Base-by-base conservation (phyloP, 2,888 invertebrate species). In the Megastigmus dorsalis region DNA sequence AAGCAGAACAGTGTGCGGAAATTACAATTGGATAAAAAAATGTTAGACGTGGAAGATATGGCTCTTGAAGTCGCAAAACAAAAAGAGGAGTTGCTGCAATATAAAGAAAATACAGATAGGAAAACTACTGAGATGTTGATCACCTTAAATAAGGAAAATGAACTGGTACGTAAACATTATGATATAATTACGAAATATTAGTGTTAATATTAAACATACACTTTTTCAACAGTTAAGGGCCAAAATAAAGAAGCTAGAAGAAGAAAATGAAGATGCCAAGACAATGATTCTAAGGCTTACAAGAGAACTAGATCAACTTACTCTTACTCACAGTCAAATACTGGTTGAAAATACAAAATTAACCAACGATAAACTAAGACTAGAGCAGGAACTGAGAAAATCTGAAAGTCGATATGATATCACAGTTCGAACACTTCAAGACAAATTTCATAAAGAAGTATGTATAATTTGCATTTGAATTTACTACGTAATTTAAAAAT, bases 271-370 rank as follows among this genome's bases (percentile, higher is more conserved):
- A 68, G 78, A 73, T 77, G 86, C 87, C 59, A 85, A 90, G 77
- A 84, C 92, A 70, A 90, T 89, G 15, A 90, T 93, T 69, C 90
- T 92, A 18, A 86, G 89, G 0, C 84, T 94, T n/a, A 90, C 92
- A 68, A 91, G 92, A 72, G 92, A 93, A 66, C 89, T 95, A 13
- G 94, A 95, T 82, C 92, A 93, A 77, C 91, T 93, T 0, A 93
- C 93, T 0, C 89, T 95, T n/a, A 91, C 93, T 77, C 93, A 93
- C 20, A 95, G 95, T 0, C 93, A 94, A 83, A 92, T 92, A 0
- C 91, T 93, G 0, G 88, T 94, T 41, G 95, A 95, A 81, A 91
- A 94, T 80, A 93, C 93, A 0, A 92, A 93, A 79, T 90, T 93
- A 2, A 91, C 92, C 67, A 93, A 93, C 78, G 94, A 95, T 54